phyloP scores from a whole-genome alignment of 2,797 vertebrate species.

The Siniperca obscura region DNA sequence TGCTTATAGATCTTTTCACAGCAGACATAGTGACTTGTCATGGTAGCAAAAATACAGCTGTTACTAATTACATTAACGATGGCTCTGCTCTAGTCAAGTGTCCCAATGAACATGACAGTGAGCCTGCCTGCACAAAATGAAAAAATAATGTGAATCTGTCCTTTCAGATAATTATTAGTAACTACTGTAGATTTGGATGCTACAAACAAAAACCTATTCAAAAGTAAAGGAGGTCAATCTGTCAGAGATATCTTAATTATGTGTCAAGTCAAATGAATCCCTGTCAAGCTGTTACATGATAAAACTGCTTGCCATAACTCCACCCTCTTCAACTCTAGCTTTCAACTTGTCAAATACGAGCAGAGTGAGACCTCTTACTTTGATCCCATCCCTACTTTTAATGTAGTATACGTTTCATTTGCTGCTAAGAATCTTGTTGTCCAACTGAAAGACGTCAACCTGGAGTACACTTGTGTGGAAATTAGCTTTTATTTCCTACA shows the following conservation, averaged over 20 bases:
- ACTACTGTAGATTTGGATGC: background rate
- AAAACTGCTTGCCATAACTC: background rate
- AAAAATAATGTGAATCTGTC: too few relatives aligned
- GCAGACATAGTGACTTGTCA: too few relatives aligned
- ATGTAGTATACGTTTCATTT: background rate
- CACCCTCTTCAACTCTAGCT: slow-evolving; percentile 2
- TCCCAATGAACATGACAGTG: too few relatives aligned
- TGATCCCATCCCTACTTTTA: background rate
- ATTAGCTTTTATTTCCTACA: background rate
- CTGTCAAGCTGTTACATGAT: background rate
- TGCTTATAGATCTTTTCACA: too few relatives aligned
- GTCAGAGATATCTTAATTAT: background rate
- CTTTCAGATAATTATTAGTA: too few relatives aligned
- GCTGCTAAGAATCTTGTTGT: background rate
- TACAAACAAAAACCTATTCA: background rate
- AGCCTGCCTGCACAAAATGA: too few relatives aligned
- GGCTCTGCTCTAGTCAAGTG: too few relatives aligned
- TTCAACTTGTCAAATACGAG: slow-evolving; percentile 1
- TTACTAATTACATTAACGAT: too few relatives aligned
- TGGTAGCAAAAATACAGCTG: too few relatives aligned
- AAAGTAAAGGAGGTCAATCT: background rate
- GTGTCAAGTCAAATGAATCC: background rate
- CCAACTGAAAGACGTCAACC: rapidly evolving
- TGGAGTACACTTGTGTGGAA: rapidly evolving
- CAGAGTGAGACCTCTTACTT: slow-evolving; percentile 51